A percentile compares a stretch with the other conserved stretches of the same genome.
Conservation (phyloP, 2,888 invertebrate genomes). For the Dryadula phaetusa region DNA sequence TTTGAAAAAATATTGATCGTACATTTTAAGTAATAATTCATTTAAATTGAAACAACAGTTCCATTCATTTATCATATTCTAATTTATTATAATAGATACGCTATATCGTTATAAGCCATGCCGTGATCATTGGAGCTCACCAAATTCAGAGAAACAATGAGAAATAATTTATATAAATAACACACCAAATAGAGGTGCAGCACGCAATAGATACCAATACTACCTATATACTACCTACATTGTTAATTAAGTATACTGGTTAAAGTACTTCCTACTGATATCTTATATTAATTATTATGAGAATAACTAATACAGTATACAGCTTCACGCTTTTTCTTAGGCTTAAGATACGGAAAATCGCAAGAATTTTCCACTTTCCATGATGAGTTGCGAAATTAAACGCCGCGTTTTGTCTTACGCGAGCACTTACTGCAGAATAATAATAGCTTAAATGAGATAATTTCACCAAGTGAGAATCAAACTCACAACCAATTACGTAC, state of each 20-base stretch:
- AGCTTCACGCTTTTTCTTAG: too few species aligned
- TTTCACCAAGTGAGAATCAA: too few species aligned
- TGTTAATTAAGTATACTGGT: slow-evolving; percentile 14
- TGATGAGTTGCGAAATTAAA: too few species aligned
- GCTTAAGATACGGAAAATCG: too few species aligned
- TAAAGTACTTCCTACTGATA: slow-evolving; percentile 12
- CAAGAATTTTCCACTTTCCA: too few species aligned
- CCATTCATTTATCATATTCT: neutral
- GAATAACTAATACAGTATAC: too few species aligned
- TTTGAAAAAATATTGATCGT: too few species aligned
- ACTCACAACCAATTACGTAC: too few species aligned
- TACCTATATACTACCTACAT: neutral
- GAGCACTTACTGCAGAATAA: too few species aligned
- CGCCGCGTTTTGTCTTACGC: too few species aligned
- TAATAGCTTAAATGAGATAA: too few species aligned
- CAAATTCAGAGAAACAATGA: slow-evolving; percentile 40
- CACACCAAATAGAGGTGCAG: slow-evolving; percentile 16
- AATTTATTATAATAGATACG: slow-evolving; percentile 18
- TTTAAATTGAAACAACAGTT: neutral
- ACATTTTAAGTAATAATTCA: too few species aligned
- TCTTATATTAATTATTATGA: neutral
- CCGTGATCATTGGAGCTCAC: slow-evolving; percentile 8
- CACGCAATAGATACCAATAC: neutral
- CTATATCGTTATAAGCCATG: neutral
- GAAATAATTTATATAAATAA: slow-evolving; percentile 37